Conservation (phyloP, 2,797 vertebrate species). For the Erpetoichthys calabaricus region DNA sequence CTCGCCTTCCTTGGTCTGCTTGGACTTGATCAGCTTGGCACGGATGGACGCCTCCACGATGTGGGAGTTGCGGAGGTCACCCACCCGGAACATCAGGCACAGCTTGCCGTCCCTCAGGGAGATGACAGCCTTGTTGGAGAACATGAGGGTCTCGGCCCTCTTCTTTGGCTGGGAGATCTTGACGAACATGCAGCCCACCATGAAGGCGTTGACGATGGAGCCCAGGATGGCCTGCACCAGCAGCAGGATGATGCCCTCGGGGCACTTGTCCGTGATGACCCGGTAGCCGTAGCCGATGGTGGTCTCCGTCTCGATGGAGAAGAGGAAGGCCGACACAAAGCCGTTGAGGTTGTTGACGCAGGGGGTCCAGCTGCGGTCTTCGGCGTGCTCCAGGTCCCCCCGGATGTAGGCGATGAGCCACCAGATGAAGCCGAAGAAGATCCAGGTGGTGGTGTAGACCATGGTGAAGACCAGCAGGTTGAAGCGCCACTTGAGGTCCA, state of each 20-base stretch:
- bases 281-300: constrained; percentile 36
- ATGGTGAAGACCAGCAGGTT: constrained; percentile 34
- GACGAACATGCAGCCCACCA: constrained; percentile 37
- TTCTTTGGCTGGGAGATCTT: constrained; percentile 38
- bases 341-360: constrained; percentile 34
- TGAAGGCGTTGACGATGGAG: constrained; percentile 36
- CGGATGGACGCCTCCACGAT: constrained; percentile 36
- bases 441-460: constrained; percentile 33
- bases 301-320: constrained; percentile 36
- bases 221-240: constrained; percentile 35
- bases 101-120: constrained; percentile 28
- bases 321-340: constrained; percentile 33
- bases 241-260: constrained; percentile 27
- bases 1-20: constrained; percentile 33
- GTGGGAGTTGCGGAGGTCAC: constrained; percentile 33
- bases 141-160: constrained; percentile 33
- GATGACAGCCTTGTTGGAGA: constrained; percentile 31
- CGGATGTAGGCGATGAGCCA: constrained; percentile 32
- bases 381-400: constrained; percentile 29
- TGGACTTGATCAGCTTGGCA: constrained; percentile 32
- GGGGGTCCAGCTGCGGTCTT: constrained; percentile 27
- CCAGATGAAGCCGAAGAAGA: constrained; percentile 33
- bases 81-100: constrained; percentile 36
- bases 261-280: constrained; percentile 35
- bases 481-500: constrained; percentile 34